Conservation (phyloP, 2,797 vertebrate species). For the Oreochromis mossambicus region DNA sequence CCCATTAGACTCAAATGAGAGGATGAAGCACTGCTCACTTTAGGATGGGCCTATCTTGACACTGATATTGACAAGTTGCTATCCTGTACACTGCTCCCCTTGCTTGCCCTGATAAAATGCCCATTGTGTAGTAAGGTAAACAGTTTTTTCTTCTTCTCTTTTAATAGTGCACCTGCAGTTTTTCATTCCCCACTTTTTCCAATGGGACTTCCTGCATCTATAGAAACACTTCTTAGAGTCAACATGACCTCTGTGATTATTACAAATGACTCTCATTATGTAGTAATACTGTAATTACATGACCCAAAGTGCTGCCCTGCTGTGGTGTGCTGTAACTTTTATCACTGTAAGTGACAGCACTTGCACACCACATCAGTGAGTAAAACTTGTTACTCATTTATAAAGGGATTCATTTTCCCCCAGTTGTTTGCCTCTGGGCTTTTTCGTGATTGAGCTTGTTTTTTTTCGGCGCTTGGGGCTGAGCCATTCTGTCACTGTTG, state of each 20-base stretch:
- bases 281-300: slow-evolving; percentile 57
- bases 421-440: slow-evolving; percentile 8
- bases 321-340: not conserved
- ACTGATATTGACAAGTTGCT: not conserved
- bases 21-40: not conserved
- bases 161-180: slow-evolving; percentile 37
- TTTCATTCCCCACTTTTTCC: not conserved
- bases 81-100: not conserved
- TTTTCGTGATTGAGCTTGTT: not conserved
- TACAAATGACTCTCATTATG: slow-evolving; percentile 62
- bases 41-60: not conserved
- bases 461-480: not conserved
- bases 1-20: not conserved
- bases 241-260: slow-evolving; percentile 41
- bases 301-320: slow-evolving; percentile 21
- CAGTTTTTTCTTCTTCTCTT: not conserved
- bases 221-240: slow-evolving; percentile 20
- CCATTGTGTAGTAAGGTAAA: not conserved
- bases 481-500: slow-evolving; percentile 14
- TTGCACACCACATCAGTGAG: slow-evolving; percentile 2
- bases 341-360: slow-evolving; percentile 31
- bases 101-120: not conserved
- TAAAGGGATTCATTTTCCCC: slow-evolving; percentile 2
- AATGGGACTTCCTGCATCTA: not conserved
- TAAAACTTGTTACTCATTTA: slow-evolving; percentile 29